phyloP scores from a whole-genome alignment of 2,888 invertebrate species.

The Gastracanthus pulcherrimus region DNA sequence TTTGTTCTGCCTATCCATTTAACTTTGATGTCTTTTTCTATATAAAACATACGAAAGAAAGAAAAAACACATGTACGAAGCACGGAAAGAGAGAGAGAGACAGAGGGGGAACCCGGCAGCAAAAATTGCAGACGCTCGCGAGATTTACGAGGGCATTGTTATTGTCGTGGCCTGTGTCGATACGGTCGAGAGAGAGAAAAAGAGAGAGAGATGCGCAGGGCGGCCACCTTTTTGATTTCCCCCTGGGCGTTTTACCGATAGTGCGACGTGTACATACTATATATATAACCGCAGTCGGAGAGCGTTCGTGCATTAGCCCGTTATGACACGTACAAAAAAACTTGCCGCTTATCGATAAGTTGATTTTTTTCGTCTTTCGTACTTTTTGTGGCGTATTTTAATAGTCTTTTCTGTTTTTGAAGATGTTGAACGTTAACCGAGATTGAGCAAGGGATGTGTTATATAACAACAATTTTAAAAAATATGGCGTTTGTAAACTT shows the following conservation, averaged over 20 bases:
- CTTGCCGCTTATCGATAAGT: background rate
- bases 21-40: too few species aligned
- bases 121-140: background rate
- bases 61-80: background rate
- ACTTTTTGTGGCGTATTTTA: too few species aligned
- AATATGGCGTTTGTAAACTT: too few species aligned
- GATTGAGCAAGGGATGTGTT: too few species aligned
- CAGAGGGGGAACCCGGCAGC: too few species aligned
- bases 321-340: background rate
- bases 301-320: conserved; percentile 5
- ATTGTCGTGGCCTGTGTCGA: background rate
- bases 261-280: too few species aligned
- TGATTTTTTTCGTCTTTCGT: too few species aligned
- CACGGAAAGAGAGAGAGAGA: background rate
- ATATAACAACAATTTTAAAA: too few species aligned
- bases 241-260: background rate
- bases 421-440: too few species aligned
- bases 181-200: conserved; percentile 12
- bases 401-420: too few species aligned
- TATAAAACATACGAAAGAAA: background rate
- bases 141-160: conserved; percentile 11
- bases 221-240: conserved; percentile 5
- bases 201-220: too few species aligned
- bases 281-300: too few species aligned
- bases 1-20: background rate